These are phyloP conservation scores for Diorhabda sublineata DNA, from an alignment of 1,140 invertebrate genomes.

Conservation along the genomic window DNA sequence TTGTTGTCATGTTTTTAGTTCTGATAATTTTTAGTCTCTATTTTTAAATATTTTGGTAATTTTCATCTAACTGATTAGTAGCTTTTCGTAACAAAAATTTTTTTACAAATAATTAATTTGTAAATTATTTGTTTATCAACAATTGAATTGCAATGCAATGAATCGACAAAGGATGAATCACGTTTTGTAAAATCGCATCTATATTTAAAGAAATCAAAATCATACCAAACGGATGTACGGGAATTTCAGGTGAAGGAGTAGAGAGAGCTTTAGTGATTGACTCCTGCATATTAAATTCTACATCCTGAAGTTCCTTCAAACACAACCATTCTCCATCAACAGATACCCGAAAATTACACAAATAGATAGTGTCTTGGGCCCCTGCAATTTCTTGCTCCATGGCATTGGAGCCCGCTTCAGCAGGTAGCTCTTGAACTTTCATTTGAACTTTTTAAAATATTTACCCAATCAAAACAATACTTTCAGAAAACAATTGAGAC, in stretches of 20 bases:
- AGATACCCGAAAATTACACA: slow-evolving; percentile 95
- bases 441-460: slow-evolving; percentile 19
- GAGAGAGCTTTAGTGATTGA: slow-evolving; percentile 58
- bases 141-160: not conserved
- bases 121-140: not conserved
- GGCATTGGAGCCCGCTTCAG: slow-evolving; percentile 30
- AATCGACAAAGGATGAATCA: not conserved
- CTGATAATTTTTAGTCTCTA: too few species aligned
- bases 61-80: too few species aligned
- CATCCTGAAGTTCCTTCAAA: slow-evolving; percentile 86
- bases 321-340: slow-evolving; percentile 98
- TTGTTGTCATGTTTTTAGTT: too few species aligned
- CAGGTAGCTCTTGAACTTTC: slow-evolving; percentile 41
- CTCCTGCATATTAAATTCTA: slow-evolving; percentile 71
- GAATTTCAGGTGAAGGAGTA: slow-evolving; percentile 54
- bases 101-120: too few species aligned
- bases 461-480: slow-evolving; percentile 5
- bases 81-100: too few species aligned
- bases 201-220: not conserved
- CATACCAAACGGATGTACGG: slow-evolving; percentile 44
- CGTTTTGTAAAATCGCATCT: too few species aligned
- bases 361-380: slow-evolving; percentile 92
- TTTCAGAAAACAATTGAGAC: not conserved
- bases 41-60: too few species aligned
- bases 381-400: slow-evolving; percentile 69